Evolutionary conservation across 92 coral and sea anemone genomes (phyloP), one percentile per base, ranked within the genome.

Genomic region (Porites rus): DNA sequence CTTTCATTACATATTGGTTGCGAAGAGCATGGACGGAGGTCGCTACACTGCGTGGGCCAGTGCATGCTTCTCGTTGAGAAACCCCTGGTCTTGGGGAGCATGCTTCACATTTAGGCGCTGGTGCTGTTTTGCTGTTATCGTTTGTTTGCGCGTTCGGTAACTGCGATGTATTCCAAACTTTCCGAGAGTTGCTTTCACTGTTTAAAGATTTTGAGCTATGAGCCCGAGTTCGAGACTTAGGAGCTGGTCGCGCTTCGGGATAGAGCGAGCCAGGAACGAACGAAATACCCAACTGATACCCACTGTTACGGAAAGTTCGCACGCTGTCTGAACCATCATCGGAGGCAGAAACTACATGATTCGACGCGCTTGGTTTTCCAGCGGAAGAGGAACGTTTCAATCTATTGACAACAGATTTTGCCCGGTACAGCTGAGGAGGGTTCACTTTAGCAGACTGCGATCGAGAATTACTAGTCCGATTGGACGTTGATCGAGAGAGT

Each of bases 281-380:
- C 9, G 98, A 90, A 58, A 85, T 67, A 13, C 93, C 96, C 80
- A 92, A 52, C 38, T 76, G 71, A 77, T 94, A 94, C 7, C 96
- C 96, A 71, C 94, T 92, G 63, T 92, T 94, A 69, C 98, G 95
- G 77, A 94, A 94, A n/a, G 98, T 94, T 43, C 75, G 85, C 76
- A 94, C 89, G 67, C 82, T 80, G 38, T 92, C 94, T 51, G 91
- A 87, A 13, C 72, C 84, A 6, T 92, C 96, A 59, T 94, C 96
- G 0, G 88, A 86, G 28, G 84, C 93, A n/a, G 90, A 87, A 46
- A 80, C 68, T 16, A 73, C 80, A 64, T 74, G 81, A 17, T 90
- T 86, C 19, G 91, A 76, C 9, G 67, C 75, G 54, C 81, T 78
- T 25, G 80, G 67, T 60, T 81, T 90, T 19, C 96, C 90, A 18